Conservation (phyloP, 2,888 invertebrate genomes). For the Trimorus sp. region DNA sequence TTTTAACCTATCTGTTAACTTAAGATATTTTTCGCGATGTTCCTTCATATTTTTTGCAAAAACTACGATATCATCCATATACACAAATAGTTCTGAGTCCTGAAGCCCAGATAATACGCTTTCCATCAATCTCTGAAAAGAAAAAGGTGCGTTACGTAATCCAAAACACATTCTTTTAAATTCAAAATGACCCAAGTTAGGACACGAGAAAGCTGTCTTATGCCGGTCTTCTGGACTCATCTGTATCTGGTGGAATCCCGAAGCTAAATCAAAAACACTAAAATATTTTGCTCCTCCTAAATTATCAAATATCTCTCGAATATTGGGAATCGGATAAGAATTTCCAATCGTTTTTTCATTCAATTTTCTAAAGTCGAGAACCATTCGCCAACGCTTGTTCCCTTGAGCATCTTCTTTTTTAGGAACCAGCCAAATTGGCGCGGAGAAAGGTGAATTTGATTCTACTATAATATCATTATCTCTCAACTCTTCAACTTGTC, state of each 20-base stretch:
- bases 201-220: constrained; percentile 6
- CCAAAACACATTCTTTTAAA: constrained; percentile 19
- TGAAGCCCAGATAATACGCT: not conserved
- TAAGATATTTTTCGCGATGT: constrained; percentile 11
- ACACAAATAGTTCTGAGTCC: constrained; percentile 5
- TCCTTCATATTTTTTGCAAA: constrained; percentile 7
- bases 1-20: not conserved
- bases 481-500: not conserved
- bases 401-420: not conserved
- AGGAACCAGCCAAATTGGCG: not conserved
- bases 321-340: not conserved
- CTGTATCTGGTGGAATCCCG: constrained; percentile 5
- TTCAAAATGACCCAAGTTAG: constrained; percentile 6
- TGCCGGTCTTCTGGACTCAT: not conserved
- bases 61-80: constrained; percentile 17
- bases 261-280: constrained; percentile 1
- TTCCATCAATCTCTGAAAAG: constrained; percentile 14
- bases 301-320: not conserved
- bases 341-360: constrained; percentile 6
- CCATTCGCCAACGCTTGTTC: not conserved
- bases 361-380: not conserved
- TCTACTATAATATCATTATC: not conserved
- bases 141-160: not conserved
- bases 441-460: not conserved
- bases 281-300: constrained; percentile 14